These are phyloP conservation scores for Reticulitermes speratus DNA, from an alignment of 1,140 invertebrate species.

Conservation along the genomic window DNA sequence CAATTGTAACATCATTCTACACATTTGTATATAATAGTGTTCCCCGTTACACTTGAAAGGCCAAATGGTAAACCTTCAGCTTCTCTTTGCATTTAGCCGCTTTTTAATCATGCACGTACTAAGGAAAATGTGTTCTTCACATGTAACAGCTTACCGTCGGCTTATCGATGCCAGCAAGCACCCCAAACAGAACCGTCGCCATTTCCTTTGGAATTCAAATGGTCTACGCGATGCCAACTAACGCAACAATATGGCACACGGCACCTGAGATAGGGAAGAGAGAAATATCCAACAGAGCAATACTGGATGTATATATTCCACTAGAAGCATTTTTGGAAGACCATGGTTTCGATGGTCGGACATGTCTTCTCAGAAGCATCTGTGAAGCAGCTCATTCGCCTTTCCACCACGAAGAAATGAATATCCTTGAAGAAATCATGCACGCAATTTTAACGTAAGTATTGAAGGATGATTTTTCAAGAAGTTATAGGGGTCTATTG, in stretches of 20 bases:
- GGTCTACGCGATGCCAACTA: neutral
- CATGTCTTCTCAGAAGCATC: conserved; percentile 49
- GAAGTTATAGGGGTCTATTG: neutral
- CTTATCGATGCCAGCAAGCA: neutral
- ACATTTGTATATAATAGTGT: too few relatives aligned
- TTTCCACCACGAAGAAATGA: conserved; percentile 41
- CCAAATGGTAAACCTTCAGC: too few relatives aligned
- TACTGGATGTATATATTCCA: neutral
- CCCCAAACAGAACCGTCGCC: neutral
- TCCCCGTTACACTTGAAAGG: too few relatives aligned
- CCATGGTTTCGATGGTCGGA: conserved; percentile 40
- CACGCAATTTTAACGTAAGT: conserved; percentile 51
- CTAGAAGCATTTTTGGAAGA: neutral
- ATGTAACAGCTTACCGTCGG: neutral
- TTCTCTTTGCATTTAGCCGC: too few relatives aligned
- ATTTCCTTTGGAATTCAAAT: neutral
- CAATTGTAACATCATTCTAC: too few relatives aligned
- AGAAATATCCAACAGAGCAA: neutral
- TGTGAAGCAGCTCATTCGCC: conserved; percentile 48
- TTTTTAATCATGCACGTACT: too few relatives aligned
- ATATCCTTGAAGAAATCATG: conserved; percentile 49
- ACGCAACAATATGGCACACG: neutral
- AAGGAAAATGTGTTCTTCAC: too few relatives aligned
- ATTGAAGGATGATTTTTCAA: neutral
- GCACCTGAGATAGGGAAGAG: neutral